Percentiles rank a stretch among this genome's conserved stretches.
These are phyloP conservation scores for Meloe dianella DNA, from an alignment of 2,888 invertebrate genomes.

Conservation along the genomic window DNA sequence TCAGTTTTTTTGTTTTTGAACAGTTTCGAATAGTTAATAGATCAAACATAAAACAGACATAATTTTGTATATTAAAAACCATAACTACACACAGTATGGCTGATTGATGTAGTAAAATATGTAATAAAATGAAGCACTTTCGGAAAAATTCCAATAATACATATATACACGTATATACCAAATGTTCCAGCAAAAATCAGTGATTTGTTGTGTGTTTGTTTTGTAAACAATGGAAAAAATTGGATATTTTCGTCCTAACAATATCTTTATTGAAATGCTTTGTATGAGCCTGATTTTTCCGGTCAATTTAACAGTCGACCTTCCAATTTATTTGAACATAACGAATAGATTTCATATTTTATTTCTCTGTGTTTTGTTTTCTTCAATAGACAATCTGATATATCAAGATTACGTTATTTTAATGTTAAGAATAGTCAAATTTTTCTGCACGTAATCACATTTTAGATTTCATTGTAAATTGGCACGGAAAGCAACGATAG, in stretches of 20 bases:
- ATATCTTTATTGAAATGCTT: not conserved
- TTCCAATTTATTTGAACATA: not conserved
- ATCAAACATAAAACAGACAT: not conserved
- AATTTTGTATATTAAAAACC: not conserved
- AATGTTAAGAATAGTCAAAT: too few species aligned
- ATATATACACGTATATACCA: not conserved
- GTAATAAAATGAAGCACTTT: not conserved
- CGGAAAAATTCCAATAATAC: not conserved
- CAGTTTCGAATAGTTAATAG: not conserved
- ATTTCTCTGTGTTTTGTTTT: too few species aligned
- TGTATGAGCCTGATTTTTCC: not conserved
- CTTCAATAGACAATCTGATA: too few species aligned
- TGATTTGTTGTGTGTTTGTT: not conserved
- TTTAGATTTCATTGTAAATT: too few species aligned
- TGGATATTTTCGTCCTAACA: not conserved
- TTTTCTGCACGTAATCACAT: too few species aligned
- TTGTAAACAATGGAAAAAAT: too few species aligned
- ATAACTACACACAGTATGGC: not conserved
- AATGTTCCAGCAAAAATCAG: not conserved
- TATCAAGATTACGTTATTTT: too few species aligned
- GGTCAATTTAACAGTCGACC: not conserved
- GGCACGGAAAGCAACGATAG: too few species aligned
- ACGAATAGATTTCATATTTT: not conserved
- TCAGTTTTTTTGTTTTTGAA: too few species aligned
- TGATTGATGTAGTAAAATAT: conserved; percentile 5